Evolutionary conservation across 2,113 vertebrate species (phyloP).

Genomic region (Alexandromys fortis): DNA sequence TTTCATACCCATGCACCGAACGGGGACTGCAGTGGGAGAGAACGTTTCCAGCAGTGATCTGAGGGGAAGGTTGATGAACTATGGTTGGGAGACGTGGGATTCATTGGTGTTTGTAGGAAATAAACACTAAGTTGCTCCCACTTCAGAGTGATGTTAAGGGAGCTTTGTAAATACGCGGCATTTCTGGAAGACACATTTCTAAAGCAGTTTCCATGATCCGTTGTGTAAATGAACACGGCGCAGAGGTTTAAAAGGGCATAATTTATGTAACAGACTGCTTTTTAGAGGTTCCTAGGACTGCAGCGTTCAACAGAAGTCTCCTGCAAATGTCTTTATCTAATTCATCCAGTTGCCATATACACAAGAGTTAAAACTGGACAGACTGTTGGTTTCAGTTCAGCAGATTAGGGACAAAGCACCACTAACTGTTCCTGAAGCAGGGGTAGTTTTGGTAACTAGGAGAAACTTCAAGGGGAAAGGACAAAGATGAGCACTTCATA

Average conservation of each 20-base stretch:
- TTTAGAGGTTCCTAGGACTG: conserved; percentile 35
- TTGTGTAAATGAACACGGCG: conserved; percentile 42
- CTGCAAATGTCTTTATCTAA: conserved; percentile 12
- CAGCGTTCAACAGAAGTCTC: neutral
- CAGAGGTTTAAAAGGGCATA: conserved; percentile 26
- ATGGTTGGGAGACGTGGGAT: conserved; percentile 44
- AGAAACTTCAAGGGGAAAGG: neutral
- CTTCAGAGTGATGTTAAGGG: conserved; percentile 59
- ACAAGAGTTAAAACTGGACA: conserved; percentile 13
- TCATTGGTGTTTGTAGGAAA: conserved; percentile 40
- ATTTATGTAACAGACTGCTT: conserved; percentile 46
- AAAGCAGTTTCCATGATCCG: conserved; percentile 38
- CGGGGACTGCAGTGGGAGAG: neutral
- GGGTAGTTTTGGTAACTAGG: neutral
- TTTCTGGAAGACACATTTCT: conserved; percentile 54
- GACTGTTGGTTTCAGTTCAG: neutral
- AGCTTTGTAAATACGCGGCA: conserved; percentile 59
- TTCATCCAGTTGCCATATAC: neutral
- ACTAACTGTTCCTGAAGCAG: neutral
- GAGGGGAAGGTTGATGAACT: conserved; percentile 48
- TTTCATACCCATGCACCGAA: conserved; percentile 48
- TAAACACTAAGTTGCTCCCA: conserved; percentile 48
- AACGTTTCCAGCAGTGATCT: neutral
- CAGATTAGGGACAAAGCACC: neutral
- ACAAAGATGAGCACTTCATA: neutral